Conservation (phyloP, 1,140 invertebrate species). For the Drosophila obscura region DNA sequence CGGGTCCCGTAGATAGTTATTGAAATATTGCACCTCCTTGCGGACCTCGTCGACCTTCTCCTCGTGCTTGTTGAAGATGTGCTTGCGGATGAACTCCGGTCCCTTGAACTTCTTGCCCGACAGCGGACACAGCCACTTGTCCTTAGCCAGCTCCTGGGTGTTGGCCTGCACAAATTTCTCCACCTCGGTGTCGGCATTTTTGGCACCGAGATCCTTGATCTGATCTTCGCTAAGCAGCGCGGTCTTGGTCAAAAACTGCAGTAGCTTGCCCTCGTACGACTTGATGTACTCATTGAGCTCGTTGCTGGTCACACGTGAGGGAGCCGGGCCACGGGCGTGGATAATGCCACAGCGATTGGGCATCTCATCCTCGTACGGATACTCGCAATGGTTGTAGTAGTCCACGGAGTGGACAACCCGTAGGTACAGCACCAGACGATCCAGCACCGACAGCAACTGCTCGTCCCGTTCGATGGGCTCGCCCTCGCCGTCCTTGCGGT, state of each 20-base stretch:
- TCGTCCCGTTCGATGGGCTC: slow-evolving; percentile 91
- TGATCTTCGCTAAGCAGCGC: slow-evolving; percentile 91
- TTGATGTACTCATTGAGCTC: slow-evolving; percentile 92
- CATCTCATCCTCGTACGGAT: slow-evolving; percentile 99
- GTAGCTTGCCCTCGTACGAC: slow-evolving; percentile 93
- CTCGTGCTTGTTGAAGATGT: slow-evolving; percentile 98
- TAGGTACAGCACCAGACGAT: slow-evolving; percentile 94
- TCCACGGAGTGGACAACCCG: slow-evolving; percentile 99
- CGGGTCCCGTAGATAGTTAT: slow-evolving; percentile 98
- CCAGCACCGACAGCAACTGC: slow-evolving; percentile 89
- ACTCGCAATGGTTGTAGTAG: slow-evolving; percentile 99
- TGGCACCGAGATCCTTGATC: slow-evolving; percentile 92
- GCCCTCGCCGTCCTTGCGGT: slow-evolving; percentile 85
- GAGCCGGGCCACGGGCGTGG: slow-evolving; percentile 95
- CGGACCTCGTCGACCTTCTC: slow-evolving; percentile 99
- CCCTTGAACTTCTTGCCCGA: slow-evolving; percentile 99
- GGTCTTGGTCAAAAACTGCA: slow-evolving; percentile 91
- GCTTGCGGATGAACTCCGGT: slow-evolving; percentile 99
- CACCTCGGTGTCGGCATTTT: slow-evolving; percentile 94
- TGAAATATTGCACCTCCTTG: slow-evolving; percentile 98
- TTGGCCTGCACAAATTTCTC: slow-evolving; percentile 97
- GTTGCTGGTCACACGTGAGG: slow-evolving; percentile 89
- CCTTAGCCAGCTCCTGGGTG: slow-evolving; percentile 97
- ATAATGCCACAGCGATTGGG: slow-evolving; percentile 99
- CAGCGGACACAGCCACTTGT: slow-evolving; percentile 99